Evolutionary conservation across 37 sponge, comb jelly and placozoan genomes (phyloP).

Genomic region (Corticium candelabrum): DNA sequence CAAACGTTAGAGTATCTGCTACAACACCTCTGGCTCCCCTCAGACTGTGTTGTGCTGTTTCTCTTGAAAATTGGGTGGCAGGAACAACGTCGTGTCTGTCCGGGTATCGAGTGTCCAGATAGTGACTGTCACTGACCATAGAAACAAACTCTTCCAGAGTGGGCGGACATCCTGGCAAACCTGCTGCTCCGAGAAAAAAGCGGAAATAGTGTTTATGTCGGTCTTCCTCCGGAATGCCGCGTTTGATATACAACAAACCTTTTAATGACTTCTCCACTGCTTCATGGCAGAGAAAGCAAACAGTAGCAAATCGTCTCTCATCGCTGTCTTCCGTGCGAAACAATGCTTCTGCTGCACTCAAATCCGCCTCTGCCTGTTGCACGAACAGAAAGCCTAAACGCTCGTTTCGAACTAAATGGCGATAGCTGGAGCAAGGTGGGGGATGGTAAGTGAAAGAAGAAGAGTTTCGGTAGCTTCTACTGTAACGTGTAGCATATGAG

Average conservation of each 20-base stretch:
- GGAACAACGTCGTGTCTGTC: no score
- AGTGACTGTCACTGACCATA: no score
- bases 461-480: neutral
- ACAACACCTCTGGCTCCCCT: no score
- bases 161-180: no score
- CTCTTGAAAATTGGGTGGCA: no score
- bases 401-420: neutral
- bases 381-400: neutral
- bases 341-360: neutral
- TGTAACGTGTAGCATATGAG: neutral
- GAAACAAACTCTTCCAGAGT: no score
- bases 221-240: conserved; percentile 13
- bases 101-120: no score
- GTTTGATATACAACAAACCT: conserved; percentile 38
- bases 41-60: no score
- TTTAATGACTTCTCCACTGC: conserved; percentile 54
- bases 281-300: conserved; percentile 66
- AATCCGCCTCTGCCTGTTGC: neutral
- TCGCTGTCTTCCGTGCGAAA: neutral
- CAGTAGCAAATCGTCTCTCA: conserved; percentile 27
- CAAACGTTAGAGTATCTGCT: no score
- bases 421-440: no score
- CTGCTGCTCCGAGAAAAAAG: neutral
- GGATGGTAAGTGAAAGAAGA: no score
- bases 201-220: neutral